Percentiles rank a stretch among this genome's conserved stretches.
Conservation (phyloP, 2,113 vertebrate species). For the Myrmophylax atrothorax region DNA sequence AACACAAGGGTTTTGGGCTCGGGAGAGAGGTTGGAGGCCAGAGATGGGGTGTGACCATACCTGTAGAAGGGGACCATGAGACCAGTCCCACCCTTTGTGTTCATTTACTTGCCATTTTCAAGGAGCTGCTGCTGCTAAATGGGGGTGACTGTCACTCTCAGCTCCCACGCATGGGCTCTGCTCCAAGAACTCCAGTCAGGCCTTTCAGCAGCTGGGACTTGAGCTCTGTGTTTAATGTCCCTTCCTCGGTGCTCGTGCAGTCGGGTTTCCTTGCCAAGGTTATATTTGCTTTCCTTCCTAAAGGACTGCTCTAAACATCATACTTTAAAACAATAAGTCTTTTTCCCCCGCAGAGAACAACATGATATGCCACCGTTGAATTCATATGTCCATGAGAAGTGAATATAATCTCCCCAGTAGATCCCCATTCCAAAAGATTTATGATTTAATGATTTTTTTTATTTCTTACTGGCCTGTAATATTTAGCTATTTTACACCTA, state of each 20-base stretch:
- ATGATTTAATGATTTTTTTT: constrained; percentile 50
- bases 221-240: constrained; percentile 34
- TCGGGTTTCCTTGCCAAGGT: background rate
- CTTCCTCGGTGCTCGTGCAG: background rate
- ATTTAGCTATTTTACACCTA: constrained; percentile 35
- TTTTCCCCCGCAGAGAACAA: constrained; percentile 24
- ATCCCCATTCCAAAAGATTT: constrained; percentile 50
- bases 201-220: constrained; percentile 28
- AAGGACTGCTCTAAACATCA: constrained; percentile 42
- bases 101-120: constrained; percentile 12
- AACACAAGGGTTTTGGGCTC: background rate
- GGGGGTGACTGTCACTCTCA: constrained; percentile 15
- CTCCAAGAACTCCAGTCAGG: constrained; percentile 17
- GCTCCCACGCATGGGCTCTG: background rate
- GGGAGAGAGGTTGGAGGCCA: background rate
- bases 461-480: background rate
- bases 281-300: constrained; percentile 60
- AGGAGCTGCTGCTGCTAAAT: background rate
- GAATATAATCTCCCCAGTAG: constrained; percentile 37
- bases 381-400: constrained; percentile 25
- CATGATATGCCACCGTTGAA: constrained; percentile 44
- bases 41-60: background rate
- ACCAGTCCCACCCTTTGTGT: background rate
- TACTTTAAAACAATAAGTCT: constrained; percentile 30
- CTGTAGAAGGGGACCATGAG: background rate